A percentile compares a stretch with the other conserved stretches of the same genome.
Evolutionary conservation across 2,113 vertebrate genomes (phyloP).

Genomic region (Nanger granti): DNA sequence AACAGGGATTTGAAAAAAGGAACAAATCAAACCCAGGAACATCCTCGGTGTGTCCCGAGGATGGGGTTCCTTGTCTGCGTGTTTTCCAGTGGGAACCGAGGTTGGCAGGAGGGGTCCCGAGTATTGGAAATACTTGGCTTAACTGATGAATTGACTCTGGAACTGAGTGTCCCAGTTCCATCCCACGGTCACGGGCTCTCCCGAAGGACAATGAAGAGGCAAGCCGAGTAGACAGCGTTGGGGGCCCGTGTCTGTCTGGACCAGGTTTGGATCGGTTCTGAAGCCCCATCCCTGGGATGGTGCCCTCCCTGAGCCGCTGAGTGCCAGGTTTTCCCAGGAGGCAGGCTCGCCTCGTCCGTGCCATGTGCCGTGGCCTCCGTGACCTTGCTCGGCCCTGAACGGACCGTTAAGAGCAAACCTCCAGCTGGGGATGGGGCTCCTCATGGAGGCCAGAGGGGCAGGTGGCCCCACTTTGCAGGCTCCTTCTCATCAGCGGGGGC

Average conservation of each 20-base stretch:
- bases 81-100: not conserved
- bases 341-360: not conserved
- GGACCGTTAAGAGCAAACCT: not conserved
- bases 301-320: not conserved
- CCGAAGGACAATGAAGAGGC: too few relatives aligned
- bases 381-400: rapidly evolving
- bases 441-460: not conserved
- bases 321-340: not conserved
- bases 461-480: not conserved
- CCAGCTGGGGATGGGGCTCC: not conserved
- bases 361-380: rapidly evolving
- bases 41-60: not conserved
- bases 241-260: not conserved
- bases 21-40: not conserved
- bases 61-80: not conserved
- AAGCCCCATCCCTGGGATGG: not conserved
- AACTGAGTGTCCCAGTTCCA: rapidly evolving
- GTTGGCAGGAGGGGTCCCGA: not conserved
- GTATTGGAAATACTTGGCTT: not conserved
- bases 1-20: not conserved
- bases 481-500: not conserved
- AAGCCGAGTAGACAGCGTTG: rapidly evolving
- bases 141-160: not conserved
- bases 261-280: not conserved
- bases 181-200: not conserved